phyloP scores from a whole-genome alignment of 2,888 invertebrate species.

The Pterobdella sp. region DNA sequence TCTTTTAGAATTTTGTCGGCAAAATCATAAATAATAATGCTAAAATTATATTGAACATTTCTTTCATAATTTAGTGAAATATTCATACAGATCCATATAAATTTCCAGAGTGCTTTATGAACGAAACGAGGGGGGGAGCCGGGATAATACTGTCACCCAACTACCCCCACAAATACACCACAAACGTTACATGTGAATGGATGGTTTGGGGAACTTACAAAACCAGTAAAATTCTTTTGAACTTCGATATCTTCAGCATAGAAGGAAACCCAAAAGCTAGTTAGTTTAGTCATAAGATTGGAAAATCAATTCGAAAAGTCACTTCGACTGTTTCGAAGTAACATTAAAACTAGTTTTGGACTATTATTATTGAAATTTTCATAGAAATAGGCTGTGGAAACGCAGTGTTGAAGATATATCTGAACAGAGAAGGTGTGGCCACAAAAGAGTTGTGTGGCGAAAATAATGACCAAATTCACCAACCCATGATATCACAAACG shows the following conservation, averaged over 20 bases:
- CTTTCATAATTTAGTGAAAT: no score
- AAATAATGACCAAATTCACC: constrained; percentile 13
- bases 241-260: constrained; percentile 74
- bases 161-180: constrained; percentile 65
- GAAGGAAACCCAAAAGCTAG: constrained; percentile 66
- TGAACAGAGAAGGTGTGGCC: constrained; percentile 10
- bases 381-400: constrained; percentile 32
- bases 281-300: no score
- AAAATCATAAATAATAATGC: no score
- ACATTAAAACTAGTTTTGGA: no score
- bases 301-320: no score
- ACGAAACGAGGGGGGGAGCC: constrained; percentile 60
- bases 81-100: no score
- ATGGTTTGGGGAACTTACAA: constrained; percentile 77
- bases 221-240: constrained; percentile 77
- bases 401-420: constrained; percentile 31
- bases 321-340: no score
- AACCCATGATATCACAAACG: constrained; percentile 16
- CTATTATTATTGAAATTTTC: no score
- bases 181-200: constrained; percentile 78
- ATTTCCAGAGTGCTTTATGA: constrained; percentile 74
- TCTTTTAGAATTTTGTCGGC: no score
- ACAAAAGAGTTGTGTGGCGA: constrained; percentile 29
- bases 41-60: no score
- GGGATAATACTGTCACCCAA: constrained; percentile 70